These are phyloP conservation scores for Pelusios castaneus DNA, from an alignment of 2,113 vertebrate species.

Conservation along the genomic window DNA sequence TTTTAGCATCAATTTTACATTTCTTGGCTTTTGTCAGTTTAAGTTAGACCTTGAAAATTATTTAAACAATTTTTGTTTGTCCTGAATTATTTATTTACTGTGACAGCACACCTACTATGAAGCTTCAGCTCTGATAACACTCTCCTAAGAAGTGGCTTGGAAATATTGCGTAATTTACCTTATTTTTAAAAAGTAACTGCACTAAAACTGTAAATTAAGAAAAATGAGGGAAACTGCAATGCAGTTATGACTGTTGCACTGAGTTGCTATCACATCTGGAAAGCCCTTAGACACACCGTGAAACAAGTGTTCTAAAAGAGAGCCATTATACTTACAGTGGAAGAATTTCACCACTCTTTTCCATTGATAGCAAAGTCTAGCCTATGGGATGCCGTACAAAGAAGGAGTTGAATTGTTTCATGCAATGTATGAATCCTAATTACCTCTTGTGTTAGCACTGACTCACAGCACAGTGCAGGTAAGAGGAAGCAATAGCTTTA, in stretches of 20 bases:
- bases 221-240: background rate
- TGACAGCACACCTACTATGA: background rate
- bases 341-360: background rate
- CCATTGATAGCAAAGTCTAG: background rate
- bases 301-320: background rate
- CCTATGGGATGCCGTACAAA: background rate
- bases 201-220: background rate
- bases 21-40: slow-evolving; percentile 14
- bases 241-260: background rate
- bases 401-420: background rate
- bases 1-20: background rate
- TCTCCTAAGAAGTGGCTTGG: background rate
- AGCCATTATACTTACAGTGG: background rate
- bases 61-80: slow-evolving; percentile 24
- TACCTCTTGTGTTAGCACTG: background rate
- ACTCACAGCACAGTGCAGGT: background rate
- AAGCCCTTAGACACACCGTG: background rate
- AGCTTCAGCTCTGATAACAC: background rate
- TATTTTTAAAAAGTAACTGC: background rate
- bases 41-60: slow-evolving; percentile 26
- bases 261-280: background rate
- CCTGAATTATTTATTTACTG: slow-evolving; percentile 19
- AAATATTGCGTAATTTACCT: slow-evolving; percentile 24
- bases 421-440: background rate
- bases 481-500: background rate